Conservation (phyloP, 2,888 invertebrate species). For the Rhamphomyia laevipes region DNA sequence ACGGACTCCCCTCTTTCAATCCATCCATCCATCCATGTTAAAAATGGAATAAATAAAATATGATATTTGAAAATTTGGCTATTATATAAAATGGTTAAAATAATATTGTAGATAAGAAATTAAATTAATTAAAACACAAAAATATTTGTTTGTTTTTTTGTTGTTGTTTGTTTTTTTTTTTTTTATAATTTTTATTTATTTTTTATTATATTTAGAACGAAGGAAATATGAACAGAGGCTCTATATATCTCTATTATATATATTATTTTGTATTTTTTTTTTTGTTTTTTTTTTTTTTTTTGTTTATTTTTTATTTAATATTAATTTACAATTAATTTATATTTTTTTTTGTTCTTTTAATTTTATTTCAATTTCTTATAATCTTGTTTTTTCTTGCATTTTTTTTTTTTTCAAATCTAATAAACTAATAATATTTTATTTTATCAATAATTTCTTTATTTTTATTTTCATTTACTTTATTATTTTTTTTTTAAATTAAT, state of each 20-base stretch:
- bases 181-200: conserved; percentile 4
- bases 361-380: background rate
- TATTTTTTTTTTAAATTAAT: background rate
- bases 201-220: conserved; percentile 7
- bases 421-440: conserved; percentile 5
- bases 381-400: background rate
- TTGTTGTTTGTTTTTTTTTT: conserved; percentile 1
- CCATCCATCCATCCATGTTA: too few relatives aligned
- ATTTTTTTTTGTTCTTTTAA: conserved; percentile 16
- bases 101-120: too few relatives aligned
- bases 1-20: too few relatives aligned
- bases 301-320: background rate
- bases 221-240: conserved; percentile 11
- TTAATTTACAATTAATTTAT: conserved; percentile 14
- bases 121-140: too few relatives aligned
- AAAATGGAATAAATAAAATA: too few relatives aligned
- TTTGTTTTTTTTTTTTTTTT: background rate
- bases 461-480: too few relatives aligned
- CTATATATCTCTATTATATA: conserved; percentile 2
- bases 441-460: conserved; percentile 11
- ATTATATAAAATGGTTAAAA: too few relatives aligned
- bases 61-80: too few relatives aligned
- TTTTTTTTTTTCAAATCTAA: conserved; percentile 3
- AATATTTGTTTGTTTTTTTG: background rate
- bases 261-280: background rate